phyloP scores from a whole-genome alignment of 2,113 vertebrate species.

The Ahaetulla prasina region DNA sequence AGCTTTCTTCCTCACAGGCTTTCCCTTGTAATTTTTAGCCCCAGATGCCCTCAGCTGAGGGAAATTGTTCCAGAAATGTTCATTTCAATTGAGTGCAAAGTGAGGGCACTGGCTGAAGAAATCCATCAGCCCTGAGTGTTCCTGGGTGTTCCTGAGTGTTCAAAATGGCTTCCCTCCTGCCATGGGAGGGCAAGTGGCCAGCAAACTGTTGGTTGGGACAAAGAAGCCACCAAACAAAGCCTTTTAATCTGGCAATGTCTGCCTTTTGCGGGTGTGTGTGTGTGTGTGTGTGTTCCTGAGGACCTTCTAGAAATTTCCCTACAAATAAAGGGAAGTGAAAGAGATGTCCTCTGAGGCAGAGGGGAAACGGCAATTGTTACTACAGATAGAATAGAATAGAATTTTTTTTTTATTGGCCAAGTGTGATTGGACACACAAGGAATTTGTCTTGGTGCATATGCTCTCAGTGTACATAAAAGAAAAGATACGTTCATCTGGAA shows the following conservation, averaged over 20 bases:
- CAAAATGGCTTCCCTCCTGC: not conserved
- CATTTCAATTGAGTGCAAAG: not conserved
- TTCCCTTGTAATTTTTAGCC: not conserved
- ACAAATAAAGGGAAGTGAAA: not conserved
- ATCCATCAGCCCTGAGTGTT: not conserved
- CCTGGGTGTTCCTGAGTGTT: no score
- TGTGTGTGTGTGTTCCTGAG: no score
- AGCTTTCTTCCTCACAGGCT: not conserved
- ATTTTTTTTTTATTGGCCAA: no score
- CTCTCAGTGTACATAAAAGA: no score
- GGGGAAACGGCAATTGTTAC: no score
- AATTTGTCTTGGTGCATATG: no score
- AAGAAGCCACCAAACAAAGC: not conserved
- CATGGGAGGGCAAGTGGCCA: not conserved
- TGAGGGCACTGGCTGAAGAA: not conserved
- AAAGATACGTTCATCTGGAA: no score
- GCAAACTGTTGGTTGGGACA: not conserved
- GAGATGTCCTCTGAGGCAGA: not conserved
- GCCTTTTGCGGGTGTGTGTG: not conserved
- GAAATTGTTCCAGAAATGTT: not conserved
- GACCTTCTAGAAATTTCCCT: not conserved
- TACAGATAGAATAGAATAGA: no score
- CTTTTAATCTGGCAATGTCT: not conserved
- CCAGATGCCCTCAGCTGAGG: not conserved
- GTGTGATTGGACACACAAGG: no score